Evolutionary conservation across 2,888 invertebrate species (phyloP), one percentile per base, ranked within the genome.

Genomic region (Prosapia bicincta): DNA sequence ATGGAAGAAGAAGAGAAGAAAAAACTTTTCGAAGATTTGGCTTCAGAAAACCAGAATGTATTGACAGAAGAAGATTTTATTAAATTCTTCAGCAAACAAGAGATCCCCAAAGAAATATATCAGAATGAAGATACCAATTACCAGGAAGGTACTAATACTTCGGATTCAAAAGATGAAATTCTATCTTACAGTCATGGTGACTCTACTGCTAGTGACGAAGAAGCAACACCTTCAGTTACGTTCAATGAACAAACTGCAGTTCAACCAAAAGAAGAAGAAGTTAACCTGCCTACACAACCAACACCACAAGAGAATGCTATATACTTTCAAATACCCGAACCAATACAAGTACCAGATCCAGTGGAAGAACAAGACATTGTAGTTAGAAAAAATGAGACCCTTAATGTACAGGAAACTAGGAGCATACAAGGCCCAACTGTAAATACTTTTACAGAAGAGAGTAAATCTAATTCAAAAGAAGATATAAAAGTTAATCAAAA

Each of bases 1-100:
- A 85, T 94, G 70, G 93, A 94, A 84, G 89, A 90, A 79, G 90
- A 89, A 78, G 88, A 80, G 28, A 78, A 79, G 25, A 70, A 73
- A 3, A 77, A 78, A 30, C 25, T 66, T 67, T 71, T 75, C n/a
- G 77, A 77, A 1, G 70, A 74, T 26, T 65, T 25, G 7, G 66
- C 66, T 13, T 70, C 69, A 26, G 68, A 66, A 1, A 71, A 66
- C 43, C 71, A 70, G 54, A 76, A 76, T 28, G 70, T 72, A 0
- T 71, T 78, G 23, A 70, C 77, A 0, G 76, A 76, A 66, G 77
- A 77, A 65, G 77, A 78, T 66, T 78, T 77, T 32, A 28, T 75
- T 13, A 75, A 69, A 68, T 74, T 72, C 43, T 71, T 77, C 65
- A 74, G 65, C 43, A 69, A 28, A 28, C 54, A 74, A 24, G 69